A percentile compares a stretch with the other conserved stretches of the same genome.
Evolutionary conservation across 2,888 invertebrate species (phyloP).

Genomic region (Heptascelio sp.): DNA sequence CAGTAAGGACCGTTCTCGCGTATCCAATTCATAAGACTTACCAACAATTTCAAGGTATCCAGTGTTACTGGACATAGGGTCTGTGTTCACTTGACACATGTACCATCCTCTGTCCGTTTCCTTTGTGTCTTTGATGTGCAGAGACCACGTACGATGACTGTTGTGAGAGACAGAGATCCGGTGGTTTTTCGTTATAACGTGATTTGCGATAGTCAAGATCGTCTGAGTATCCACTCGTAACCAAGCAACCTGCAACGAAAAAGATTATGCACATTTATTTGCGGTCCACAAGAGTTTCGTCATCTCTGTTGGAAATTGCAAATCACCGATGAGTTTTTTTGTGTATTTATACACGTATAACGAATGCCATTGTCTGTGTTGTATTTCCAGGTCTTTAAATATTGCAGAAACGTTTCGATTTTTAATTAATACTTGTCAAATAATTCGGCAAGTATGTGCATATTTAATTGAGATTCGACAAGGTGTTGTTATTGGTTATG

Average conservation of each 20-base stretch:
- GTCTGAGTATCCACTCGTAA: conserved; percentile 85
- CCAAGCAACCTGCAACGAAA: conserved; percentile 85
- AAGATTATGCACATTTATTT: not conserved
- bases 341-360: no score
- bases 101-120: conserved; percentile 85
- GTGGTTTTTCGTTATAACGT: conserved; percentile 86
- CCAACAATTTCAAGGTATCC: conserved; percentile 86
- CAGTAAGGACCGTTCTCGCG: no score
- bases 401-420: no score
- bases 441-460: no score
- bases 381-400: no score
- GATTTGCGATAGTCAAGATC: conserved; percentile 85
- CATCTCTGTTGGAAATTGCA: no score
- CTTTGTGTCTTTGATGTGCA: conserved; percentile 85
- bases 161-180: conserved; percentile 85
- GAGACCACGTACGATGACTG: conserved; percentile 85
- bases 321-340: no score
- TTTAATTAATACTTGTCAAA: no score
- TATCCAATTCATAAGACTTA: conserved; percentile 77
- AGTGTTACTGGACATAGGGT: conserved; percentile 86
- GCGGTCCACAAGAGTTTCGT: no score
- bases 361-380: no score
- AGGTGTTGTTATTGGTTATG: no score
- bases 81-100: conserved; percentile 85
- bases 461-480: no score